Conservation (phyloP, 2,888 invertebrate genomes). For the Agrotis ipsilon region DNA sequence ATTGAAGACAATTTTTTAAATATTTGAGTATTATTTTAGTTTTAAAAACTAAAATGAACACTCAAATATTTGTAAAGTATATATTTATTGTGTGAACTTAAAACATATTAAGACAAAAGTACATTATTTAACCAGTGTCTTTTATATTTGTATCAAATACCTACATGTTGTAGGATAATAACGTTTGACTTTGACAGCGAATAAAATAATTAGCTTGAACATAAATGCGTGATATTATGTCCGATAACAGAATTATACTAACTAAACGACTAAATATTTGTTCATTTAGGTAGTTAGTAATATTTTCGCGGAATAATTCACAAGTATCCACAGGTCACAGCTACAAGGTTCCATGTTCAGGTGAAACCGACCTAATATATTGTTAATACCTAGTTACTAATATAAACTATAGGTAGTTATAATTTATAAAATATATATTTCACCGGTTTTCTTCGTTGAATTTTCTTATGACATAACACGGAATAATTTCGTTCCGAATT, state of each 20-base stretch:
- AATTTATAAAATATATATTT: background rate
- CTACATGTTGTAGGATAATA: background rate
- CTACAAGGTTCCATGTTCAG: slow-evolving; percentile 26
- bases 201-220: slow-evolving; percentile 22
- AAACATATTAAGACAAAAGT: too few relatives aligned
- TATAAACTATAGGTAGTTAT: background rate
- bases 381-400: background rate
- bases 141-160: background rate
- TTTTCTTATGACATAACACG: background rate
- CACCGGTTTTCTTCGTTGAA: background rate
- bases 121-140: background rate
- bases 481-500: too few relatives aligned
- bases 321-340: too few relatives aligned
- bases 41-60: too few relatives aligned
- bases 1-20: too few relatives aligned
- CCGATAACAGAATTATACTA: slow-evolving; percentile 13
- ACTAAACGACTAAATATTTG: slow-evolving; percentile 20
- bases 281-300: background rate
- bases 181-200: background rate
- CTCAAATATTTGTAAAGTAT: too few relatives aligned
- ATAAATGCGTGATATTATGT: background rate
- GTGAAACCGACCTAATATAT: slow-evolving; percentile 18
- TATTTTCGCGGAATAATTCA: too few relatives aligned
- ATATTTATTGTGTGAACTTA: too few relatives aligned
- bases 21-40: too few relatives aligned